Percentiles rank a stretch among this genome's conserved stretches.
Conservation (phyloP, 2,113 vertebrate species). For the Trichomycterus rosablanca region DNA sequence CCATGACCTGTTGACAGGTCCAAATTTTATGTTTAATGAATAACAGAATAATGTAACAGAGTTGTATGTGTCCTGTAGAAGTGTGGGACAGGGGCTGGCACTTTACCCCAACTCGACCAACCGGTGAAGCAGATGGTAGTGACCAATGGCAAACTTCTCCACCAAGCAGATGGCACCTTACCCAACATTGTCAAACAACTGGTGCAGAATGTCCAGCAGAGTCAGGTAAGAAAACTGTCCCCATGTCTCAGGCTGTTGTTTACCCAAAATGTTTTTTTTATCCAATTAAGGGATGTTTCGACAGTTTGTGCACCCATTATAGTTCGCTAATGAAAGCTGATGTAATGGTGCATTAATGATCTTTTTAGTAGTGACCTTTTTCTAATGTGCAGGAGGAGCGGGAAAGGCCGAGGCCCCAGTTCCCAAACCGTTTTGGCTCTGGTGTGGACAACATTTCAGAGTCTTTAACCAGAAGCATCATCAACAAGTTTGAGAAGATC, state of each 20-base stretch:
- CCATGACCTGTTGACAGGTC: too few relatives aligned
- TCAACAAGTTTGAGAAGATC: constrained; percentile 65
- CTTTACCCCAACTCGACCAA: constrained; percentile 73
- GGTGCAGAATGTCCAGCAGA: constrained; percentile 59
- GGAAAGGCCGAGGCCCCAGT: constrained; percentile 60
- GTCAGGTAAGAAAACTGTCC: constrained; percentile 60
- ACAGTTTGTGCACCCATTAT: too few relatives aligned
- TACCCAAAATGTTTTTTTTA: neutral
- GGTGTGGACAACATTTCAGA: constrained; percentile 64
- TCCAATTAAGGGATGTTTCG: neutral
- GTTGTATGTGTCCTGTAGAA: constrained; percentile 61
- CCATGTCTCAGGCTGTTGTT: neutral
- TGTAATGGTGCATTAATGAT: too few relatives aligned
- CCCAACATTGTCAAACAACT: constrained; percentile 72
- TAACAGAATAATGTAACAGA: too few relatives aligned
- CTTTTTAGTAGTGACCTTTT: neutral
- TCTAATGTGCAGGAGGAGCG: constrained; percentile 69
- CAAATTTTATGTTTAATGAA: too few relatives aligned
- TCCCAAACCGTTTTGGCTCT: constrained; percentile 61
- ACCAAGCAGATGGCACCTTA: constrained; percentile 68
- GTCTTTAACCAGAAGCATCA: constrained; percentile 59
- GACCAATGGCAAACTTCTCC: constrained; percentile 65
- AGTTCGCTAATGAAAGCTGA: too few relatives aligned
- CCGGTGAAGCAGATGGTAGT: constrained; percentile 72
- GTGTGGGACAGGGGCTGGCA: constrained; percentile 57